Evolutionary conservation across 1,140 invertebrate species (phyloP).

Genomic region (Panagrolaimus sp.): DNA sequence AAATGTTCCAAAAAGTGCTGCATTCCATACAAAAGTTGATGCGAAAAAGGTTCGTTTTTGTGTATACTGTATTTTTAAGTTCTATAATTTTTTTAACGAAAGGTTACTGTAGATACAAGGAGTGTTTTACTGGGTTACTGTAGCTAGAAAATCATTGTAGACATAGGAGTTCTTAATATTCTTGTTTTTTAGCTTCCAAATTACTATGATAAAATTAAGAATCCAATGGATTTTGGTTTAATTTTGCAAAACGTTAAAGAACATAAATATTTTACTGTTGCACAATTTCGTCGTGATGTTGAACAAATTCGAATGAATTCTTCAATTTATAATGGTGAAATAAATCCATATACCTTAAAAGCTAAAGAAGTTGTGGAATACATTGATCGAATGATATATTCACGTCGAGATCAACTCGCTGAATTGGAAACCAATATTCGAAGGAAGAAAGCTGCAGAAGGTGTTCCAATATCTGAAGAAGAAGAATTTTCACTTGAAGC

Average conservation of each 20-base stretch:
- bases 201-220: conserved; percentile 32
- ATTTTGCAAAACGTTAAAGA: conserved; percentile 37
- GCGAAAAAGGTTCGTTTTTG: conserved; percentile 39
- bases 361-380: conserved; percentile 30
- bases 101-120: too few species aligned
- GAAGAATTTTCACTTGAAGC: background rate
- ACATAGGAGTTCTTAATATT: conserved; percentile 12
- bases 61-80: background rate
- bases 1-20: conserved; percentile 54
- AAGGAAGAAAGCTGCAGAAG: background rate
- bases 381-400: conserved; percentile 15
- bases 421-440: conserved; percentile 38
- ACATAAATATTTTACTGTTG: conserved; percentile 29
- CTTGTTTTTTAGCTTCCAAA: conserved; percentile 26
- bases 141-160: too few species aligned
- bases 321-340: conserved; percentile 31
- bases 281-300: conserved; percentile 30
- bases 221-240: conserved; percentile 35
- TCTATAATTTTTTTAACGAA: too few species aligned
- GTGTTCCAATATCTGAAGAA: conserved; percentile 1
- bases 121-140: too few species aligned
- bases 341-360: conserved; percentile 28
- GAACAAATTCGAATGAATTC: conserved; percentile 31
- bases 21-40: conserved; percentile 54
- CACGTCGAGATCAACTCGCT: conserved; percentile 22